Evolutionary conservation across 2,888 invertebrate species (phyloP), one percentile per base, ranked within the genome.

Genomic region (Thymelicus acteon): DNA sequence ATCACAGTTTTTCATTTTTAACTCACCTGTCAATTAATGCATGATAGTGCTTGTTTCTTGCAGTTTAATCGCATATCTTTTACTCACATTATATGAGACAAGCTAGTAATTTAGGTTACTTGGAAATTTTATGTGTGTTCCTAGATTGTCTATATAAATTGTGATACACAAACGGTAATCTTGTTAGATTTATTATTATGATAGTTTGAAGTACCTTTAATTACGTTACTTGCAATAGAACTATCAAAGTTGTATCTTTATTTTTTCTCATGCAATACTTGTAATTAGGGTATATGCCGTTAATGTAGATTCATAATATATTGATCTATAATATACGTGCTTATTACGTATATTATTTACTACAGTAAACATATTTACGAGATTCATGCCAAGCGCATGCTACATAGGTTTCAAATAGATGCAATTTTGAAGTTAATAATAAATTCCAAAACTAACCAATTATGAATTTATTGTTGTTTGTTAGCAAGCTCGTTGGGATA

Each of bases 131-230:
- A 62, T 62, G 62, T 62, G 31, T 62, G 48, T 62, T 62, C 10
- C 48, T 37, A 62, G 62, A 62, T 62, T 62, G 48, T 62, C 31
- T 37, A 31, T 62, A 49, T 62, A 62, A 60, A 60, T 62, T 7
- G 31, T n/a, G 48, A 62, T 49, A 48, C 31, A 48, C 48, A 37
- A 37, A 48, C 62, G n/a, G 13, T 62, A 24, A 31, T 37, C 31
- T 62, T 48, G n/a, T 62, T 62, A 49, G 62, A 49, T 62, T 62
- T 62, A 49, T 62, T 48, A 44, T 49, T 62, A 62, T 62, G 24
- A 49, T n/a, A 31, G 48, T 13, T 6, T 7, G 31, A 62, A 62
- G 31, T 62, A 48, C 31, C 10, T 47, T 49, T 48, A 62, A 62
- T 62, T n/a, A 49, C 37, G 13, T 44, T 13, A 48, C 8, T 49